Base-by-base conservation (phyloP, 2,888 invertebrate genomes). In the Lepidochitona cinerea region DNA sequence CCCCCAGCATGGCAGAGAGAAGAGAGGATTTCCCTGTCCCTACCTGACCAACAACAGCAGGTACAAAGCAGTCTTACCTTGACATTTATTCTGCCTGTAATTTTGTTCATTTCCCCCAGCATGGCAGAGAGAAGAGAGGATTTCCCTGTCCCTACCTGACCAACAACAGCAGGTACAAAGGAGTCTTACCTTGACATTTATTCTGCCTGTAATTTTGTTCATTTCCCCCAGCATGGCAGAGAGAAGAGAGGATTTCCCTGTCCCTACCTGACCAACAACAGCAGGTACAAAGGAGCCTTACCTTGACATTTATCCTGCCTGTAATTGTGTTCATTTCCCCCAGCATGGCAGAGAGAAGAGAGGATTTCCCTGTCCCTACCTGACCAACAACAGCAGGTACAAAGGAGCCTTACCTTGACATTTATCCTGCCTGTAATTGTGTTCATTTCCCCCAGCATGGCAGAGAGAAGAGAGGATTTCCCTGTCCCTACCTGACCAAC, bases 181-280 rank as follows among this genome's bases (percentile, higher is more conserved):
- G n/a, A n/a, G n/a, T n/a, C 82, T 81, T 68, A 87, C 89, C 81
- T 84, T 83, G 1, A 87, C 81, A 64, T 79, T 84, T 7, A 89
- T 87, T 7, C 65, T 67, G 4, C 90, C 90, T n/a, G 75, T 64
- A 12, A 85, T 36, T 73, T 86, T 86, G 52, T 88, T 84, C 89
- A 89, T 88, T 77, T 89, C 89, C 37, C 89, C 90, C 4, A 89
- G 79, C 29, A 89, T 80, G 67, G 89, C 88, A 3, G 89, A 87
- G 1, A 89, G 75, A 3, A 90, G 80, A 2, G 88, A 89, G 4
- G 89, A 89, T 73, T 90, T 90, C 3, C 89, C 89, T 26, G 83
- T 71, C 5, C 89, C 89, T 12, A 90, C 90, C 54, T 81, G 83
- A 32, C 90, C 90, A 23, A 90, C 89, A 12, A 89, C 83, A 6